Conservation (phyloP, 2,888 invertebrate species). For the Morpho helenor region DNA sequence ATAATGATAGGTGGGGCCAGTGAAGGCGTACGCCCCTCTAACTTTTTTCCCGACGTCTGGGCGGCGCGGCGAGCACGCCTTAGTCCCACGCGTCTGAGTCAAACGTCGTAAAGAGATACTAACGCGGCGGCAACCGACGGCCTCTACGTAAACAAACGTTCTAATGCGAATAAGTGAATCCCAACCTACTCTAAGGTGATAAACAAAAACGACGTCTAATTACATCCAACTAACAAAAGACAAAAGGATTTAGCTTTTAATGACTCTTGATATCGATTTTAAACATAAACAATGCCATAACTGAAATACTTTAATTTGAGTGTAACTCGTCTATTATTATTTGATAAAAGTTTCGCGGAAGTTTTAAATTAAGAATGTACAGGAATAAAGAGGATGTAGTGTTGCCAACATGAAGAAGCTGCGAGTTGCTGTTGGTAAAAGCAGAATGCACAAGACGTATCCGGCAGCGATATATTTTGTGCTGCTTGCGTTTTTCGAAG, state of each 20-base stretch:
- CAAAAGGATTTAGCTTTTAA: conserved; percentile 18
- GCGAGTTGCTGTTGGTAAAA: conserved; percentile 43
- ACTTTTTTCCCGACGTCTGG: conserved; percentile 69
- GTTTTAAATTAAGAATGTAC: conserved; percentile 50
- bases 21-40: conserved; percentile 64
- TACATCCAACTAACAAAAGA: conserved; percentile 12
- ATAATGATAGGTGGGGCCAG: conserved; percentile 74
- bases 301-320: background rate
- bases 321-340: conserved; percentile 4
- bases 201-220: conserved; percentile 18
- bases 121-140: conserved; percentile 50
- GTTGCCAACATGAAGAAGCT: conserved; percentile 71
- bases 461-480: conserved; percentile 55
- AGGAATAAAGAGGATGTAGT: conserved; percentile 58
- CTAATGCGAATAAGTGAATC: conserved; percentile 17
- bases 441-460: conserved; percentile 65
- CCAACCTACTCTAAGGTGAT: conserved; percentile 14
- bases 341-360: conserved; percentile 33
- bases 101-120: conserved; percentile 56
- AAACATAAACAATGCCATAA: too few species aligned
- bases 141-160: conserved; percentile 49
- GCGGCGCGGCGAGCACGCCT: conserved; percentile 71
- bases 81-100: conserved; percentile 62
- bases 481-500: conserved; percentile 58
- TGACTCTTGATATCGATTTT: conserved; percentile 15